Base-by-base conservation (phyloP, 2,888 invertebrate species). In the Limulus polyphemus region DNA sequence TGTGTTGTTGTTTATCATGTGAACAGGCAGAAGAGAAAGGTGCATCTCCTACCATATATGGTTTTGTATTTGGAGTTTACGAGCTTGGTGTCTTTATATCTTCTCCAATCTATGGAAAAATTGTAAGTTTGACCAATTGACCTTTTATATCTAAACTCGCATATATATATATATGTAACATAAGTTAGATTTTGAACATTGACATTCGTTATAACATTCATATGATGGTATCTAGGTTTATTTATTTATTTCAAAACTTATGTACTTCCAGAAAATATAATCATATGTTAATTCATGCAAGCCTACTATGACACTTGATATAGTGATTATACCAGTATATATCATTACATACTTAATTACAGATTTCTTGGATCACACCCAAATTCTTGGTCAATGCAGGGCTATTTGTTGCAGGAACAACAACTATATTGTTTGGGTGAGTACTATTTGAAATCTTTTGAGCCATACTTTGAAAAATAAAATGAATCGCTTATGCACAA, bases 11-110 rank as follows among this genome's bases (percentile, higher is more conserved):
- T 32, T 32, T 32, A 32, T 32, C 32, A 32, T 2, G 32, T 7
- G 16, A 11, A 32, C 1, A 54, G 54, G 54, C 54, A 32, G 47
- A 13, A 14, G 16, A 17, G 16, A 90, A 90, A 78, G 86, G 86
- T 11, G 87, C 88, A 32, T 81, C 85, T 14, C 85, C 88, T 0
- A 84, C 88, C 11, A 87, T 90, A 73, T 89, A 88, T 74, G 90
- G 91, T 0, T 79, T 90, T 67, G 89, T 92, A 1, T 91, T 92
- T 74, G 90, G 90, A 1, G 81, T 88, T 55, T 91, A 90, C 76
- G 89, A 90, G 74, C 78, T 91, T 61, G 83, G 87, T 47, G 88
- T 89, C 59, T 89, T 90, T 75, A 73, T 89, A 47, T 82, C 87
- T 62, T 88, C 89, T 69, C 90, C 90, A 0, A 71, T 90, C 14